Evolutionary conservation across 2,797 vertebrate species (phyloP).

Genomic region (Darevskia mixta): DNA sequence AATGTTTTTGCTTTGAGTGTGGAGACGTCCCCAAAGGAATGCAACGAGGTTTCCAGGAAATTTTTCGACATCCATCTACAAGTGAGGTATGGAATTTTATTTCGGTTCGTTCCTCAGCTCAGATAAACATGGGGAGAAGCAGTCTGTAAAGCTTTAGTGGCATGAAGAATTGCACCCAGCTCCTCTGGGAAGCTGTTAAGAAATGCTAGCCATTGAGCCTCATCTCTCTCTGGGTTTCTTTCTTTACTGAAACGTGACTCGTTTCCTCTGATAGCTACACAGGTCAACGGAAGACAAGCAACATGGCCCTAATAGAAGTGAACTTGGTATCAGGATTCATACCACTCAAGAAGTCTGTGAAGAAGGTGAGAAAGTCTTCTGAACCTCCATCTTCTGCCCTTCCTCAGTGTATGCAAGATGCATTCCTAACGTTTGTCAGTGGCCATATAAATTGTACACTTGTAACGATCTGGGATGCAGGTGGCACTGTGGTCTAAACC

Average conservation of each 20-base stretch:
- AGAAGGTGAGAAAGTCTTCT: slow-evolving; percentile 41
- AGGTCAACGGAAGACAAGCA: slow-evolving; percentile 56
- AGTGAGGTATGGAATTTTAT: slow-evolving; percentile 60
- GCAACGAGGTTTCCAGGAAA: slow-evolving; percentile 41
- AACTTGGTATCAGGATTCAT: slow-evolving; percentile 70
- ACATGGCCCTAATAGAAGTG: slow-evolving; percentile 70
- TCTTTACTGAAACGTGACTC: neutral
- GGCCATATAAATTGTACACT: neutral
- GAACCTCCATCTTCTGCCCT: neutral
- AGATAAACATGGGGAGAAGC: neutral
- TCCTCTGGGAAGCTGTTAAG: no score
- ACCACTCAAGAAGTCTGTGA: slow-evolving; percentile 63
- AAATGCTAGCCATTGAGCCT: no score
- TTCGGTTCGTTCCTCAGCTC: neutral
- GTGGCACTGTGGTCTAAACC: no score
- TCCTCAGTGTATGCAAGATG: neutral
- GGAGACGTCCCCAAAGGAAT: slow-evolving; percentile 46
- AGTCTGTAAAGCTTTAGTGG: neutral
- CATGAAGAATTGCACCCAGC: no score
- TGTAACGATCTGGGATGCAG: no score
- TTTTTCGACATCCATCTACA: slow-evolving; percentile 46
- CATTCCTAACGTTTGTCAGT: neutral
- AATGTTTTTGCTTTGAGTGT: slow-evolving; percentile 70
- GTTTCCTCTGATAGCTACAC: slow-evolving; percentile 53
- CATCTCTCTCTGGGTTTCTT: no score